A percentile compares a stretch with the other conserved stretches of the same genome.
Evolutionary conservation across 2,113 vertebrate genomes (phyloP).

Genomic region (Tretioscincus oriximinensis): DNA sequence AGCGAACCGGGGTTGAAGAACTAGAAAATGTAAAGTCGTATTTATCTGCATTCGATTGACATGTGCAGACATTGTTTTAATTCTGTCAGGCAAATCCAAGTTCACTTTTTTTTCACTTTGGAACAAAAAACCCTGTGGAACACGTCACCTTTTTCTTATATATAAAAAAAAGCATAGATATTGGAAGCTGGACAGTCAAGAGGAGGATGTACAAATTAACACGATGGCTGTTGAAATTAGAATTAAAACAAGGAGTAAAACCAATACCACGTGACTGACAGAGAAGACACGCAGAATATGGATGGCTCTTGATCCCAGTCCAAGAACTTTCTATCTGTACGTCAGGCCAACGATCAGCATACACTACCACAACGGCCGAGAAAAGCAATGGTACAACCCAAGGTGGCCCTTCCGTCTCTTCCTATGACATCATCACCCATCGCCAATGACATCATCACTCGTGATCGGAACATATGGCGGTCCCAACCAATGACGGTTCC

Average conservation of each 20-base stretch:
- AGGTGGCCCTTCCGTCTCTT: constrained; percentile 66
- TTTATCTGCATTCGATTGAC: constrained; percentile 77
- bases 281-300: constrained; percentile 35
- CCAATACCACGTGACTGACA: neutral
- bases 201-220: constrained; percentile 63
- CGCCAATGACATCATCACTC: constrained; percentile 43
- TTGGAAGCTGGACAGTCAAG: constrained; percentile 67
- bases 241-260: constrained; percentile 1
- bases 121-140: constrained; percentile 64
- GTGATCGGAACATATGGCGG: constrained; percentile 74
- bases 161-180: constrained; percentile 61
- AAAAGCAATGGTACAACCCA: constrained; percentile 69
- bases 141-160: constrained; percentile 74
- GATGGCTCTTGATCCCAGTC: constrained; percentile 48
- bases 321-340: constrained; percentile 44
- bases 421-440: constrained; percentile 67
- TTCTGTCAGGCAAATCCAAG: constrained; percentile 69
- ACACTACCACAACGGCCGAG: constrained; percentile 55
- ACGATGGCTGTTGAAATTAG: constrained; percentile 59
- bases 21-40: constrained; percentile 75
- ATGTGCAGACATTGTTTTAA: constrained; percentile 74
- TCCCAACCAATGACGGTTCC: constrained; percentile 66
- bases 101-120: constrained; percentile 58
- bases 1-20: constrained; percentile 76
- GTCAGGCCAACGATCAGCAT: constrained; percentile 41